A percentile compares a stretch with the other conserved stretches of the same genome.
Evolutionary conservation across 1,140 invertebrate species (phyloP).

Genomic region (Dreissena polymorpha): DNA sequence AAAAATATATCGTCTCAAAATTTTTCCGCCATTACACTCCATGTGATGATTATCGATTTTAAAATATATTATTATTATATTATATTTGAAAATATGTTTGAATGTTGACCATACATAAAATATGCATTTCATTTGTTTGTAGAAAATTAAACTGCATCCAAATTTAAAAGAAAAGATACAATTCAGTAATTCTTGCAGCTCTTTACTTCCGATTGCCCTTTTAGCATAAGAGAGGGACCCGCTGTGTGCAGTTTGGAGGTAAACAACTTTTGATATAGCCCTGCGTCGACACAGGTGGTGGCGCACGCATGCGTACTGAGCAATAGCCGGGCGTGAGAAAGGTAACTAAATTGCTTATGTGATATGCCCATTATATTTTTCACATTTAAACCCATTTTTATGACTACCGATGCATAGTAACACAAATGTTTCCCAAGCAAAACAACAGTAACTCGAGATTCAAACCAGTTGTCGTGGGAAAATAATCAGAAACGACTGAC

Average conservation of each 20-base stretch:
- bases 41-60: no score
- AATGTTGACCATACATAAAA: no score
- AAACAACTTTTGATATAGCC: not conserved
- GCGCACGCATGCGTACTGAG: not conserved
- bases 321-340: not conserved
- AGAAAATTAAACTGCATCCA: no score
- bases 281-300: not conserved
- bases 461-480: slow-evolving; percentile 39
- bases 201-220: not conserved
- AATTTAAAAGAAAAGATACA: not conserved
- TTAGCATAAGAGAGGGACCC: not conserved
- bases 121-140: no score
- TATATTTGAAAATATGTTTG: no score
- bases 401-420: slow-evolving; percentile 38
- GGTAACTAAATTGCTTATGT: not conserved
- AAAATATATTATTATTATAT: no score
- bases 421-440: slow-evolving; percentile 10
- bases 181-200: not conserved
- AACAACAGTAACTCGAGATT: slow-evolving; percentile 7
- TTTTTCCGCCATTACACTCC: no score
- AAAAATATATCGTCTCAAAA: no score
- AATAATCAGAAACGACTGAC: slow-evolving; percentile 30
- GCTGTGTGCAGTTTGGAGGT: not conserved
- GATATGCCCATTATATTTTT: slow-evolving; percentile 45
- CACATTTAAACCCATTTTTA: slow-evolving; percentile 31